Evolutionary conservation across 2,888 invertebrate species (phyloP).

Genomic region (Lasioglossum leucozonium): DNA sequence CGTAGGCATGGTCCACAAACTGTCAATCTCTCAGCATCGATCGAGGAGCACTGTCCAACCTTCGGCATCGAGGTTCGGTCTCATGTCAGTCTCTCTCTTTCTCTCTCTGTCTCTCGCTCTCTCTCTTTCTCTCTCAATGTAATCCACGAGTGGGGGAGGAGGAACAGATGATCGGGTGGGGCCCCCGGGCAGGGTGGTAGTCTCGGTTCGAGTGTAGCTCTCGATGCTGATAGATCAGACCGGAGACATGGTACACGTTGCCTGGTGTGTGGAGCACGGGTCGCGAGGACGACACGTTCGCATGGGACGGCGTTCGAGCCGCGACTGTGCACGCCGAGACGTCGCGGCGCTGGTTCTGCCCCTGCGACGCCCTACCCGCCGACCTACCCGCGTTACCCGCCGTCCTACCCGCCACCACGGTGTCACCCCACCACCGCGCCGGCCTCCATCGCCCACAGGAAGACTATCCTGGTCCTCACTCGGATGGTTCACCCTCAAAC

Average conservation of each 20-base stretch:
- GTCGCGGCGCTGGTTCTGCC: slow-evolving; percentile 83
- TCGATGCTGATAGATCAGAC: slow-evolving; percentile 3
- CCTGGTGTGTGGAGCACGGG: slow-evolving; percentile 49
- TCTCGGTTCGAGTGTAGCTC: neutral
- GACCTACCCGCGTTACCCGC: slow-evolving; percentile 74
- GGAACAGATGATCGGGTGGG: neutral
- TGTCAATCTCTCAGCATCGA: slow-evolving; percentile 21
- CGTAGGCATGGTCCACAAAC: slow-evolving; percentile 3
- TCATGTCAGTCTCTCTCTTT: slow-evolving; percentile 1
- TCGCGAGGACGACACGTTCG: slow-evolving; percentile 74
- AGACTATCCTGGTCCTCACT: slow-evolving; percentile 68
- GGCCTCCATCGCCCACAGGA: slow-evolving; percentile 60
- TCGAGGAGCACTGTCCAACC: slow-evolving; percentile 7
- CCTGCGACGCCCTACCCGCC: slow-evolving; percentile 80
- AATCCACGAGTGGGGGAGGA: slow-evolving; percentile 30
- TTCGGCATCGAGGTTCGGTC: neutral
- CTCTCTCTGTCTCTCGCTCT: too few species aligned
- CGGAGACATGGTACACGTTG: slow-evolving; percentile 60
- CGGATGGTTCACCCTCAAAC: slow-evolving; percentile 73
- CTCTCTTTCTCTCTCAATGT: too few species aligned
- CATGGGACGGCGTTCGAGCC: slow-evolving; percentile 82
- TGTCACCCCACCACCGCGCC: slow-evolving; percentile 69
- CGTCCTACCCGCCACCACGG: slow-evolving; percentile 76
- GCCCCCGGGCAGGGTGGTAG: neutral
- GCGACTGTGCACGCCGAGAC: slow-evolving; percentile 82